These are phyloP conservation scores for Empidonax alnorum DNA, from an alignment of 2,113 vertebrate genomes.

Conservation along the genomic window DNA sequence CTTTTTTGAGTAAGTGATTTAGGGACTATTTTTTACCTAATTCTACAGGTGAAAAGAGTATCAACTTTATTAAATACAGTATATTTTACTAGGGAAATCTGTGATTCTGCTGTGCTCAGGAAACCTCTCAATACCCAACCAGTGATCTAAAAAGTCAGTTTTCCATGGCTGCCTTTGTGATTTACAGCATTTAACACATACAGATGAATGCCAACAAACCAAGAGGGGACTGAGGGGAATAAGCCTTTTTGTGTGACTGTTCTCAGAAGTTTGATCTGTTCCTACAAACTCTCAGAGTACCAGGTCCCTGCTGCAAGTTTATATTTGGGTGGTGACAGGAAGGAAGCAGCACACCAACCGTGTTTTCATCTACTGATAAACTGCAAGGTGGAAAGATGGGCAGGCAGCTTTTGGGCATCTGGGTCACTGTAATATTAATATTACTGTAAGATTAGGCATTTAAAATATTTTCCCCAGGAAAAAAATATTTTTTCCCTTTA, in stretches of 20 bases:
- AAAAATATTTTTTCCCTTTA: conserved; percentile 66
- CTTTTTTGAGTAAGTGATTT: not conserved
- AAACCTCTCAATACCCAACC: not conserved
- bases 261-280: not conserved
- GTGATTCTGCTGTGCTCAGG: not conserved
- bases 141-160: not conserved
- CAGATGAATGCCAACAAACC: not conserved
- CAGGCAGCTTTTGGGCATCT: conserved; percentile 56
- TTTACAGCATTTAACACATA: not conserved
- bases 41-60: not conserved
- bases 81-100: not conserved
- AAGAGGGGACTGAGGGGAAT: not conserved
- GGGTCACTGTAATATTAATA: conserved; percentile 63
- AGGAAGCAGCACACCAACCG: conserved; percentile 68
- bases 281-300: not conserved
- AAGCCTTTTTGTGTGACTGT: not conserved
- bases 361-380: conserved; percentile 78
- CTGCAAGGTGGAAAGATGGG: conserved; percentile 32
- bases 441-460: conserved; percentile 36
- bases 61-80: not conserved
- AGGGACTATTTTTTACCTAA: not conserved
- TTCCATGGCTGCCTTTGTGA: not conserved
- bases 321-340: conserved; percentile 30
- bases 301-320: not conserved
- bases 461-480: conserved; percentile 55